phyloP scores from a whole-genome alignment of 2,888 invertebrate genomes.

The Micoletzkya japonica region DNA sequence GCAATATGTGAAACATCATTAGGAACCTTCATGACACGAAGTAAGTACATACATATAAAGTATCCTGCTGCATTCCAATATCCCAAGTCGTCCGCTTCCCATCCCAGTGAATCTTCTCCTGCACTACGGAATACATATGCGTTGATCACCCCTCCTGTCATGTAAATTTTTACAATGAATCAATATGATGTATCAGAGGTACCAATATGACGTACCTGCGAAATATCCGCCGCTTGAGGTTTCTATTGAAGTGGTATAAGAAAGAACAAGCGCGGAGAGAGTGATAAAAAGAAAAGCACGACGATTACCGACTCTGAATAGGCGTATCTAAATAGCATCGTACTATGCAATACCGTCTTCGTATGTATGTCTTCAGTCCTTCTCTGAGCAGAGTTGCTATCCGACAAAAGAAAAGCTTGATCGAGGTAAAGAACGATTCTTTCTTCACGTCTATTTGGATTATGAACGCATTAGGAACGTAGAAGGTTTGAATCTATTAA shows the following conservation, averaged over 20 bases:
- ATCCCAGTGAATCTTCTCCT: slow-evolving; percentile 35
- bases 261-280: slow-evolving; percentile 37
- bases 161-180: no score
- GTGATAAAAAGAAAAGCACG: slow-evolving; percentile 47
- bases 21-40: neutral
- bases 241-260: slow-evolving; percentile 45
- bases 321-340: neutral
- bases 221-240: slow-evolving; percentile 44
- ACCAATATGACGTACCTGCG: no score
- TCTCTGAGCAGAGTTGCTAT: no score
- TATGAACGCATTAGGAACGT: no score
- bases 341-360: no score
- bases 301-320: slow-evolving; percentile 39
- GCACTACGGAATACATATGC: slow-evolving; percentile 44
- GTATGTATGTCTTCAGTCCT: no score
- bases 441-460: no score
- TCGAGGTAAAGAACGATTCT: no score
- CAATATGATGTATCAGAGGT: no score
- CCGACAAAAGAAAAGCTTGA: no score
- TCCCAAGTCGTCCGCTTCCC: slow-evolving; percentile 43
- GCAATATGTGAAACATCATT: neutral
- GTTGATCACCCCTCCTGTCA: slow-evolving; percentile 39
- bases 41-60: slow-evolving; percentile 33
- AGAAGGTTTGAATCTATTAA: no score
- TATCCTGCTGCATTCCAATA: slow-evolving; percentile 51